phyloP scores from a whole-genome alignment of 2,888 invertebrate genomes.

The Athalia circularis region DNA sequence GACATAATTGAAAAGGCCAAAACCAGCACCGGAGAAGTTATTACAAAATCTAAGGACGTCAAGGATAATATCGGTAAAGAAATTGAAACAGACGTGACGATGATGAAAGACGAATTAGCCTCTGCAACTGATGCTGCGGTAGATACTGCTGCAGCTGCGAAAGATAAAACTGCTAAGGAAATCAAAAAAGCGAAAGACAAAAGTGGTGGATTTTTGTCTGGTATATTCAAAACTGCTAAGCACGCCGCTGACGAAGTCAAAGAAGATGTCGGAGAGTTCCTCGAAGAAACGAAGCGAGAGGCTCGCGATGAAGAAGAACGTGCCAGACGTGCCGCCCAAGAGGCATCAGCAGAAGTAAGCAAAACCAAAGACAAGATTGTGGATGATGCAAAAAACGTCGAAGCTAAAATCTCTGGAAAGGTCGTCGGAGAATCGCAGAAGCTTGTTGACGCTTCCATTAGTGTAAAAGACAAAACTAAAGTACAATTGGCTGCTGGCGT shows the following conservation, averaged over 20 bases:
- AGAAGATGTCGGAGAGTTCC: constrained; percentile 57
- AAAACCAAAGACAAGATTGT: constrained; percentile 48
- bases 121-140: constrained; percentile 8
- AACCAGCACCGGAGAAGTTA: constrained; percentile 34
- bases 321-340: constrained; percentile 48
- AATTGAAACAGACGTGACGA: constrained; percentile 31
- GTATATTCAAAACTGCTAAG: constrained; percentile 63
- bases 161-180: constrained; percentile 52
- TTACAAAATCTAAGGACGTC: constrained; percentile 38
- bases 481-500: constrained; percentile 48
- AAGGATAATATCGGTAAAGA: constrained; percentile 27
- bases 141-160: constrained; percentile 40
- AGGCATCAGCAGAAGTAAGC: constrained; percentile 58
- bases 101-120: constrained; percentile 48
- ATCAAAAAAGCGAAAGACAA: constrained; percentile 54
- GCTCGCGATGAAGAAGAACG: constrained; percentile 50
- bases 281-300: constrained; percentile 57
- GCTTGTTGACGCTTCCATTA: constrained; percentile 48
- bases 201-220: constrained; percentile 53
- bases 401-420: constrained; percentile 50
- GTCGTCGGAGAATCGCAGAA: constrained; percentile 34
- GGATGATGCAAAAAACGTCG: constrained; percentile 56
- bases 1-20: constrained; percentile 50
- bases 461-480: constrained; percentile 18
- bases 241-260: constrained; percentile 58